Evolutionary conservation across 2,797 vertebrate genomes (phyloP).

Genomic region (Danio kyathit): DNA sequence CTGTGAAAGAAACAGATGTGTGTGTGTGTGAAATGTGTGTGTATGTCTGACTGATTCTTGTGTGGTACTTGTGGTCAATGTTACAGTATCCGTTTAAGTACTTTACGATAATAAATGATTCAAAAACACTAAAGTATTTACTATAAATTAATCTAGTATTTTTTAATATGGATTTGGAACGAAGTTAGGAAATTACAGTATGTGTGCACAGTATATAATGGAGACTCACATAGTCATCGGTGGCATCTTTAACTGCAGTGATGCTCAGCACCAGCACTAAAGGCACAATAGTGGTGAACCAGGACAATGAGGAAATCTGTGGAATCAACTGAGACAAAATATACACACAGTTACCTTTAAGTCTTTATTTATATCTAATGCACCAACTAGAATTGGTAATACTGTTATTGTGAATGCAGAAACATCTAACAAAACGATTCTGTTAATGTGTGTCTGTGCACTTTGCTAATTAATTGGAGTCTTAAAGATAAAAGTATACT

Average conservation of each 20-base stretch:
- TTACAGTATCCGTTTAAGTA: not conserved
- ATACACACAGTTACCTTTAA: not conserved
- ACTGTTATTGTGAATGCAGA: not conserved
- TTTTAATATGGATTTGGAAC: not conserved
- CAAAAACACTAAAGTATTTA: too few species aligned
- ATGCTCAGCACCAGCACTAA: constrained; percentile 95
- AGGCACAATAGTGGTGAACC: constrained; percentile 99
- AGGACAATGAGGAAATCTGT: constrained; percentile 94
- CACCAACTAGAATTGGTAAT: not conserved
- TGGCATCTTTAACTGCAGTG: constrained; percentile 96
- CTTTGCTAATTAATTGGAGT: not conserved
- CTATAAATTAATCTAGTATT: not conserved
- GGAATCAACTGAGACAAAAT: constrained; percentile 86
- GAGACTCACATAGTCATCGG: constrained; percentile 92
- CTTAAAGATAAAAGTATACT: too few species aligned
- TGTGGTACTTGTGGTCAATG: not conserved
- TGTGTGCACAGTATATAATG: not conserved
- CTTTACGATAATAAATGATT: too few species aligned
- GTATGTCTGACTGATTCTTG: not conserved
- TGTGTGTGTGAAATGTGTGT: not conserved
- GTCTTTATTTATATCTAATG: not conserved
- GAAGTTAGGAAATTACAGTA: constrained; percentile 14
- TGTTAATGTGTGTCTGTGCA: not conserved
- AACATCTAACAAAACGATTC: not conserved
- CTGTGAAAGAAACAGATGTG: constrained; percentile 69